Evolutionary conservation across 2,888 invertebrate genomes (phyloP), one percentile per base, ranked within the genome.

Genomic region (Drepanosiphum platanoidis): DNA sequence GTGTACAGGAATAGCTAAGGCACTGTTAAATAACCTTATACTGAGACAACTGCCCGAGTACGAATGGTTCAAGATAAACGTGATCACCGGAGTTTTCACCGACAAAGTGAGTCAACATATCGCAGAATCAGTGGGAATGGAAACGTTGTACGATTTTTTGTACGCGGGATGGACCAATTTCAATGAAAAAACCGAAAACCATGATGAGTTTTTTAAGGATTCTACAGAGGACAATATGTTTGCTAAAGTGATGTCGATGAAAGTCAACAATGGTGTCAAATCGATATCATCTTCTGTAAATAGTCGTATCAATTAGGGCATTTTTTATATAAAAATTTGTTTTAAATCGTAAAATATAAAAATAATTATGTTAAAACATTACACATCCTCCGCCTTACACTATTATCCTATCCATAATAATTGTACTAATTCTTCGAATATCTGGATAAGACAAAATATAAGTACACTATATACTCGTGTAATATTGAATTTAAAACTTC

Each of bases 1-100:
- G 27, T 46, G 71, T 42, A 0, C 58, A 82, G 82, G 82, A 32
- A 82, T 82, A 13, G 83, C 75, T 8, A n/a, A 66, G 36, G 74
- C 46, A n/a, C 36, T 83, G 27, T 66, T 83, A 27, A 39, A 7
- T 34, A 75, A 75, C 64, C 52, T 75, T 2, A 13, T 66, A 5
- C 9, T 18, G 1, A 66, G 74, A 68, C 83, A 83, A 52, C 18
- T 83, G 1, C 75, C 75, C 11, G 83, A 83, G 27, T 83, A 66
- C 32, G 30, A 22, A 8, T 83, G 83, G 83, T 83, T 64, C n/a
- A 32, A 74, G 3, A 27, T 61, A 13, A 13, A 75, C 22, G 83
- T 83, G 46, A 68, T 83, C 11, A 22, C 36, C 13, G 83, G 74
- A 11, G 32, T 83, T 32, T 83, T 83, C 36, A 83, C 83, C 46